Conservation (phyloP, 2,113 vertebrate genomes). For the Buteo buteo region DNA sequence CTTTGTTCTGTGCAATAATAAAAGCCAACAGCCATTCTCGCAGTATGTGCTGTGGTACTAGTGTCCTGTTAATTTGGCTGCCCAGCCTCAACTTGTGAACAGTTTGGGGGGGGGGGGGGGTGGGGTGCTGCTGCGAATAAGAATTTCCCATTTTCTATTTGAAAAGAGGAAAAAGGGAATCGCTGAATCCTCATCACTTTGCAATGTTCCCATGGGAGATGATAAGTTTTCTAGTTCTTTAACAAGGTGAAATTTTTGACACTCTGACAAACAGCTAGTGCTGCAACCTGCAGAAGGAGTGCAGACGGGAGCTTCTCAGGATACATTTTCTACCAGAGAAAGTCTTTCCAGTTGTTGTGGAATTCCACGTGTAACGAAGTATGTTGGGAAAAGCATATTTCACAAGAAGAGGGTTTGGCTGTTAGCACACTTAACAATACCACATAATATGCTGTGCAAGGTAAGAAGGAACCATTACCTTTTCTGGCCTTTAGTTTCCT, state of each 20-base stretch:
- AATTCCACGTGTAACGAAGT: neutral
- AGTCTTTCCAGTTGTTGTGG: neutral
- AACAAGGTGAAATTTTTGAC: neutral
- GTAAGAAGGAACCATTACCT: conserved; percentile 47
- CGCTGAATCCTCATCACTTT: neutral
- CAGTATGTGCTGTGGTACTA: accelerated
- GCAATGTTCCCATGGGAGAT: neutral
- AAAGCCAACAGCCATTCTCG: neutral
- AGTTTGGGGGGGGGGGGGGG: accelerated
- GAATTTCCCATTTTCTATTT: neutral
- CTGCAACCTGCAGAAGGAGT: neutral
- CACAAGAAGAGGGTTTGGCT: neutral
- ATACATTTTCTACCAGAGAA: neutral
- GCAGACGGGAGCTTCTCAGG: neutral
- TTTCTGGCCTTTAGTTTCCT: conserved; percentile 80
- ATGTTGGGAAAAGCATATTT: neutral
- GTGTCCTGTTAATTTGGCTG: neutral
- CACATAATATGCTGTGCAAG: accelerated
- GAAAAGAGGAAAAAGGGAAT: neutral
- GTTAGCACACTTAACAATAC: neutral
- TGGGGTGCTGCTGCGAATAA: neutral
- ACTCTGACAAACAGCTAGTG: neutral
- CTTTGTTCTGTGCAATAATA: neutral
- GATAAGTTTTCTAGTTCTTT: neutral
- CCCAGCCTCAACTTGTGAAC: neutral